Evolutionary conservation across 2,113 vertebrate species (phyloP).

Genomic region (Apus apus): DNA sequence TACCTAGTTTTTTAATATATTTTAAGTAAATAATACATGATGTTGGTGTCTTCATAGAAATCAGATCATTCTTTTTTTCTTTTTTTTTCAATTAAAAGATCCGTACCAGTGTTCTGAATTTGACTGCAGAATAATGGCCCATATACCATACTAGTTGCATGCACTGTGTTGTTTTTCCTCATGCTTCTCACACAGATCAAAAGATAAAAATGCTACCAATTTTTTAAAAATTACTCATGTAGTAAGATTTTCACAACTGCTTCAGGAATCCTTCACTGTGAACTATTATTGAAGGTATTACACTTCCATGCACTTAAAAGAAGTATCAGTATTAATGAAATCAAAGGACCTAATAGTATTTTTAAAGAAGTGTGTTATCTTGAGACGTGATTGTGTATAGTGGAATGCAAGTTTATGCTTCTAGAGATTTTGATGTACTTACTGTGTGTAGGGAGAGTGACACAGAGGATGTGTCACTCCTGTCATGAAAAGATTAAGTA

Average conservation of each 20-base stretch:
- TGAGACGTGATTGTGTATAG: slow-evolving; percentile 37
- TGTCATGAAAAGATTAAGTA: slow-evolving; percentile 24
- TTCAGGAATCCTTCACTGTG: slow-evolving; percentile 14
- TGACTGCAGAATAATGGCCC: not conserved
- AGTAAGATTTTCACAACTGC: slow-evolving; percentile 5
- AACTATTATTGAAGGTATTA: slow-evolving; percentile 6
- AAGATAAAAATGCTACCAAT: slow-evolving; percentile 21
- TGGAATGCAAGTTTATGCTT: slow-evolving; percentile 29
- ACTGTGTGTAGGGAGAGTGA: slow-evolving; percentile 30
- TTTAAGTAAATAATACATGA: not conserved
- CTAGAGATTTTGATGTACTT: not conserved
- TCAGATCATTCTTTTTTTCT: not conserved
- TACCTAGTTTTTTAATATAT: not conserved
- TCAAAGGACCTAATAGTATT: not conserved
- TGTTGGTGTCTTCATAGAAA: not conserved
- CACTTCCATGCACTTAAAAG: slow-evolving; percentile 12
- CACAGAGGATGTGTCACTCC: slow-evolving; percentile 30
- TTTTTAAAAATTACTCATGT: not conserved
- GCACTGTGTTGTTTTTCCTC: not conserved
- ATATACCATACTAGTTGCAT: not conserved
- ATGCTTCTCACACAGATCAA: slow-evolving; percentile 4
- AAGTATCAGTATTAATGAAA: not conserved
- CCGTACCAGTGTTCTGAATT: not conserved
- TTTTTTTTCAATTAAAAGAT: not conserved
- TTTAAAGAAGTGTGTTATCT: slow-evolving; percentile 23